Evolutionary conservation across 2,113 vertebrate genomes (phyloP).

Genomic region (Lophura nycthemera): DNA sequence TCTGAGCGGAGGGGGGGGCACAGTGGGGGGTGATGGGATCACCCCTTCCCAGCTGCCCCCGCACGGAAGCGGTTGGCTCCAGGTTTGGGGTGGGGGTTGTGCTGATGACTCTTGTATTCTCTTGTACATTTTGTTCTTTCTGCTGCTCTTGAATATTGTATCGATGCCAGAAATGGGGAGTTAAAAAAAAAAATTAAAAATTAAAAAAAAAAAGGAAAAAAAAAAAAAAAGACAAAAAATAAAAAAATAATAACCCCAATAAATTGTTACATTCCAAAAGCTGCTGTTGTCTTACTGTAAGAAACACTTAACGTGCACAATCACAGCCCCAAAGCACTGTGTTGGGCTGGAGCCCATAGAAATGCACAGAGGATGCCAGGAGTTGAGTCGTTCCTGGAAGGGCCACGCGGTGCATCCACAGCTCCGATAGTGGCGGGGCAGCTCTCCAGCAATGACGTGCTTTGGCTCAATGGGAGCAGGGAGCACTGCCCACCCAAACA

Average conservation of each 20-base stretch:
- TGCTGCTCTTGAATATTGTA: slow-evolving; percentile 86
- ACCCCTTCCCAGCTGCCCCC: slow-evolving; percentile 2
- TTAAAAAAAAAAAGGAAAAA: background rate
- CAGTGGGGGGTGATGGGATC: slow-evolving; percentile 53
- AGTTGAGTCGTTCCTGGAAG: no score
- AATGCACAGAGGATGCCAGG: background rate
- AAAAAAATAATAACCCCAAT: slow-evolving; percentile 67
- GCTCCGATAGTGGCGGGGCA: background rate
- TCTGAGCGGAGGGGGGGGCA: slow-evolving; percentile 61
- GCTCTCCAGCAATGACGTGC: accelerated
- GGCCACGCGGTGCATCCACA: no score
- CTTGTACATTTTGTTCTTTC: slow-evolving; percentile 82
- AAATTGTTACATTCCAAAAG: slow-evolving; percentile 85
- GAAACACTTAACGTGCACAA: background rate
- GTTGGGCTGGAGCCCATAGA: accelerated
- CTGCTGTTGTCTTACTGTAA: background rate
- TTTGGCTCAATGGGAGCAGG: background rate
- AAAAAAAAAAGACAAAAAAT: background rate
- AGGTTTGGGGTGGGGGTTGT: slow-evolving; percentile 75
- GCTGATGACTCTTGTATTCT: slow-evolving; percentile 80
- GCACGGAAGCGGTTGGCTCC: slow-evolving; percentile 52
- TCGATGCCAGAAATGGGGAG: slow-evolving; percentile 83
- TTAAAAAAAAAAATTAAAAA: slow-evolving; percentile 44
- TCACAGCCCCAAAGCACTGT: background rate
- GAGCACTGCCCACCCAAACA: no score